Evolutionary conservation across 92 coral and sea anemone species (phyloP).

Genomic region (Parazoanthus darwini): DNA sequence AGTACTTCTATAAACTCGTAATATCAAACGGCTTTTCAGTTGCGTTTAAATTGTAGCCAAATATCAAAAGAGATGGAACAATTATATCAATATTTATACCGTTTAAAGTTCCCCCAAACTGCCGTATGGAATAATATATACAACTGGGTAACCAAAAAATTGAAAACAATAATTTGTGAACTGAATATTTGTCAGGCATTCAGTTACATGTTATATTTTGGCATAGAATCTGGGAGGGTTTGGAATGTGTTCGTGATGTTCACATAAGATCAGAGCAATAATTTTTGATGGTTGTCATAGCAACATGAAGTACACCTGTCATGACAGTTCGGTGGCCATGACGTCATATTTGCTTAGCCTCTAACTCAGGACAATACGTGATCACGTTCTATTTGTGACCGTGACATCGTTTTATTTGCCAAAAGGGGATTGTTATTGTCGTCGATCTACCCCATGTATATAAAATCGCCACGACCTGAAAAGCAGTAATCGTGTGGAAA

Average conservation of each 20-base stretch:
- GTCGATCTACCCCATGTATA: neutral
- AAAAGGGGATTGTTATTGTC: neutral
- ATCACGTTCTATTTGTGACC: slow-evolving; percentile 23
- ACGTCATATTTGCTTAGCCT: neutral
- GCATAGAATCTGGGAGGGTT: neutral
- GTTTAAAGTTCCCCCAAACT: neutral
- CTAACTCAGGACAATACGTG: neutral
- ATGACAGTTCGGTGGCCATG: neutral
- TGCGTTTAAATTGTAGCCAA: neutral
- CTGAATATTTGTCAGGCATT: neutral
- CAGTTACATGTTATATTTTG: neutral
- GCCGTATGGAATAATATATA: too few species aligned
- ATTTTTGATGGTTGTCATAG: neutral
- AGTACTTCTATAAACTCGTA: neutral
- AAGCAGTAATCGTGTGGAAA: neutral
- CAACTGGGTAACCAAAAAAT: too few species aligned
- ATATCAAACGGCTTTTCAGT: too few species aligned
- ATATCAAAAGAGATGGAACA: neutral
- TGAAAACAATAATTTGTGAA: neutral
- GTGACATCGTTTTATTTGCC: slow-evolving; percentile 9
- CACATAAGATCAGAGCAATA: neutral
- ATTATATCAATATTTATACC: too few species aligned
- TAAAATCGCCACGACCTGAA: neutral
- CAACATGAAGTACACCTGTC: neutral
- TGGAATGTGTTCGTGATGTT: neutral